Base-by-base conservation (phyloP, 2,797 vertebrate genomes). In the Mergus octosetaceus region DNA sequence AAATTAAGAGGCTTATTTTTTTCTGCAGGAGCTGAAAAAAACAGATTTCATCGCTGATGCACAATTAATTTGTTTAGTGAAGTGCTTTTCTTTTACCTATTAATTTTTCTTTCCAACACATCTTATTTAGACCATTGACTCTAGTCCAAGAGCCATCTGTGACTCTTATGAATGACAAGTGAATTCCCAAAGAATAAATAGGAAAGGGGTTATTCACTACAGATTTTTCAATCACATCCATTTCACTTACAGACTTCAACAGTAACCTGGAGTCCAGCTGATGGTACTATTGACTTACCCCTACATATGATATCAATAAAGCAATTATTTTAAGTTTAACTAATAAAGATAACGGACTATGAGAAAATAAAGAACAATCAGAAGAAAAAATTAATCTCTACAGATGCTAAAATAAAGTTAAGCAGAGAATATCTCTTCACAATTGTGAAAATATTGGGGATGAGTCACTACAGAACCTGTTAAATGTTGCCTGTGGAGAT, bases 381-480 rank as follows among this genome's bases (percentile, higher is more conserved):
- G 41, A 86, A 85, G 34, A 73, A 87, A 53, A 58, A 85, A 90
- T 5, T 9, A 16, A 30, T 76, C 30, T 78, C 43, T 66, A 64
- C 21, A 66, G 34, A 49, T 57, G 43, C 30, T 57, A 61, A 80
- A 76, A 32, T 61, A 27, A 79, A 64, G 28, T 43, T 77, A 25
- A 24, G 47, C 15, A 74, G 49, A 84, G 16, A 93, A 49, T 54
- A 73, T 17, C 2, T 65, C 0, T 89, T 27, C 11, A 60, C 13
- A 49, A 39, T 47, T 76, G 43, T 79, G 74, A 85, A 92, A 85
- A 69, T 73, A 82, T 10, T 20, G 41, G 9, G 11, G 24, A 53
- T 73, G 80, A 77, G 10, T 94, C 75, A 90, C 49, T 75, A 24
- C 62, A 87, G 75, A 89, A 91, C 61, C 58, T 92, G 75, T 60